A percentile compares a stretch with the other conserved stretches of the same genome.
These are phyloP conservation scores for Chelmon rostratus DNA, from an alignment of 2,797 vertebrate genomes.

Conservation along the genomic window DNA sequence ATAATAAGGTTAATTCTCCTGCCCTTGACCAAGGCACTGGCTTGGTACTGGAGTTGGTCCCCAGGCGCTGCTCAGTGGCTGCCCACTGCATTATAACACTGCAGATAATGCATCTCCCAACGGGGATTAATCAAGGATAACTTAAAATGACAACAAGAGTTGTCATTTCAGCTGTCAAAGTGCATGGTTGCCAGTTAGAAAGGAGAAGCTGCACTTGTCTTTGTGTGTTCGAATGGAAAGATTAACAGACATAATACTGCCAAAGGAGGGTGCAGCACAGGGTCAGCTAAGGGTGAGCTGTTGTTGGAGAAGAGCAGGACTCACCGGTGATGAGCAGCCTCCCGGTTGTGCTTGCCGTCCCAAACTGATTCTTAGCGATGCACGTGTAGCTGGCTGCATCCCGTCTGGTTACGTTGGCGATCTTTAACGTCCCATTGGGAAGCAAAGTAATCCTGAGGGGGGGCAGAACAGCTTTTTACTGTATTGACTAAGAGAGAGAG, in stretches of 20 bases:
- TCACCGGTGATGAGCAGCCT: conserved; percentile 91
- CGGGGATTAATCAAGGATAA: no score
- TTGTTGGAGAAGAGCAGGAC: conserved; percentile 23
- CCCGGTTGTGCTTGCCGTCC: conserved; percentile 90
- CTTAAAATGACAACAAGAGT: background rate
- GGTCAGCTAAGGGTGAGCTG: background rate
- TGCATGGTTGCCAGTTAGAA: background rate
- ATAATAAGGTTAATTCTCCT: no score
- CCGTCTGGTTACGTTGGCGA: conserved; percentile 90
- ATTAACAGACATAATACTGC: background rate
- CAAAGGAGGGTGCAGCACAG: background rate
- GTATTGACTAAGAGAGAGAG: background rate
- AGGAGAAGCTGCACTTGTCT: background rate
- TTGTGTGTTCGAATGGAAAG: background rate
- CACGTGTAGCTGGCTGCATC: conserved; percentile 93
- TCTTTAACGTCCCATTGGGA: conserved; percentile 91
- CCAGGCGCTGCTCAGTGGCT: no score
- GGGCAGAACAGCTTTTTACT: conserved; percentile 36
- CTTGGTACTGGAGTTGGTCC: no score
- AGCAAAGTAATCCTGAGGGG: conserved; percentile 84
- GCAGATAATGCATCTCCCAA: no score
- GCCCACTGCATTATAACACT: no score
- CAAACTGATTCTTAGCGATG: conserved; percentile 94
- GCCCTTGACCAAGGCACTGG: no score
- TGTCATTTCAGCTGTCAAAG: background rate